Conservation (phyloP, 2,888 invertebrate species). For the Sinelater perroti region DNA sequence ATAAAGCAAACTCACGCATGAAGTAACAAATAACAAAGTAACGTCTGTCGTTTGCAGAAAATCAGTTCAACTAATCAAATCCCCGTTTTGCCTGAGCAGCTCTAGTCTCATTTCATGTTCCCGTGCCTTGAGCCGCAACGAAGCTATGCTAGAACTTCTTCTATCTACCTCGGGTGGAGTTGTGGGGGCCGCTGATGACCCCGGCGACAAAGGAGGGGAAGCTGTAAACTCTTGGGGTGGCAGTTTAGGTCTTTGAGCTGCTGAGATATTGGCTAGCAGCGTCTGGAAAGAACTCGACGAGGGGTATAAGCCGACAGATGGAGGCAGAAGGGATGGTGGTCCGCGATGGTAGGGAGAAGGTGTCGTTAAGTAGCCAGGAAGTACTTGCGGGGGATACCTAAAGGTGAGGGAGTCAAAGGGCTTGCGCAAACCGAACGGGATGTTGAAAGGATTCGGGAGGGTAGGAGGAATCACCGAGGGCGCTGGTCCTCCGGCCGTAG, state of each 20-base stretch:
- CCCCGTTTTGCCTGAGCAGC: conserved; percentile 80
- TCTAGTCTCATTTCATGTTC: conserved; percentile 89
- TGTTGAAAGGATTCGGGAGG: conserved; percentile 84
- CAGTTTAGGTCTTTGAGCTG: conserved; percentile 66
- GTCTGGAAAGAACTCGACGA: conserved; percentile 81
- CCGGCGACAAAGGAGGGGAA: conserved; percentile 66
- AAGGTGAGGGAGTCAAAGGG: conserved; percentile 79
- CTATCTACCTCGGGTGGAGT: conserved; percentile 77
- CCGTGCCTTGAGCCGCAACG: conserved; percentile 84
- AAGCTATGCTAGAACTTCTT: conserved; percentile 87
- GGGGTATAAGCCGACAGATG: conserved; percentile 68
- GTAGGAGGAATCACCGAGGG: conserved; percentile 76
- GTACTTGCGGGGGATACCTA: conserved; percentile 72
- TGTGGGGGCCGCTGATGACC: conserved; percentile 58
- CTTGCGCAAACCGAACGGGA: conserved; percentile 79
- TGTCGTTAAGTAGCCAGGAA: conserved; percentile 67
- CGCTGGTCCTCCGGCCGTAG: conserved; percentile 69
- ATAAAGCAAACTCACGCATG: too few relatives aligned
- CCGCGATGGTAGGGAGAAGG: conserved; percentile 66
- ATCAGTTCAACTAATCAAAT: conserved; percentile 82
- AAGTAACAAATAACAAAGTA: too few relatives aligned
- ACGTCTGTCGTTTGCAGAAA: too few relatives aligned
- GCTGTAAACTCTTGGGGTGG: conserved; percentile 64
- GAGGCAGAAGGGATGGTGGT: conserved; percentile 71
- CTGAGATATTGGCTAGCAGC: conserved; percentile 81